Evolutionary conservation across 2,888 invertebrate genomes (phyloP).

Genomic region (Linyphia triangularis): DNA sequence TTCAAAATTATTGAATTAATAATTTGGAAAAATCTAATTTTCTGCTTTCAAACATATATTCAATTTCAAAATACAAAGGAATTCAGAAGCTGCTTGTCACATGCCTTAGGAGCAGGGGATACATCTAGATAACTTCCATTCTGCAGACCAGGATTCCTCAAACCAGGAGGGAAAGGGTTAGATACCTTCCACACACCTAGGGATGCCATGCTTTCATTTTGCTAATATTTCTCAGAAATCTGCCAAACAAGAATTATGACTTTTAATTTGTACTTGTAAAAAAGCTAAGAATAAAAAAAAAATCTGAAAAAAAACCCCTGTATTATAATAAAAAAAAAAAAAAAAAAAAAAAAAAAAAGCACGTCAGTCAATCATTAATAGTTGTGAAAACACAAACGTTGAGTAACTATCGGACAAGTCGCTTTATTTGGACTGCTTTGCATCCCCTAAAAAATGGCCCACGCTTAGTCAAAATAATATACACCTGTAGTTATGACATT

Average conservation of each 20-base stretch:
- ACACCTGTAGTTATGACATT: too few relatives aligned
- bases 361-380: too few relatives aligned
- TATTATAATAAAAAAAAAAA: too few relatives aligned
- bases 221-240: neutral
- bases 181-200: constrained; percentile 70
- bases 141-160: constrained; percentile 48
- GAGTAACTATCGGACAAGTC: too few relatives aligned
- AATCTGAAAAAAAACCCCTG: neutral
- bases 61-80: neutral
- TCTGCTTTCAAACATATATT: neutral
- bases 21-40: neutral
- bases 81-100: neutral
- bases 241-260: neutral
- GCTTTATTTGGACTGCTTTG: too few relatives aligned
- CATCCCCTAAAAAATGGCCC: too few relatives aligned
- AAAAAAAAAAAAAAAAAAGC: too few relatives aligned
- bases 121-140: constrained; percentile 65
- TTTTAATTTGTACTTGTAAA: neutral
- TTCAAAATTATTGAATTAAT: neutral
- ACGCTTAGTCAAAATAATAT: too few relatives aligned
- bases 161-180: constrained; percentile 57
- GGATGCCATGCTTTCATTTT: constrained; percentile 67
- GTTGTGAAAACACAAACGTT: too few relatives aligned
- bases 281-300: neutral
- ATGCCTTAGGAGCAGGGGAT: constrained; percentile 43